Conservation (phyloP, 23 tunicate genomes). For the Oikopleura dioica region DNA sequence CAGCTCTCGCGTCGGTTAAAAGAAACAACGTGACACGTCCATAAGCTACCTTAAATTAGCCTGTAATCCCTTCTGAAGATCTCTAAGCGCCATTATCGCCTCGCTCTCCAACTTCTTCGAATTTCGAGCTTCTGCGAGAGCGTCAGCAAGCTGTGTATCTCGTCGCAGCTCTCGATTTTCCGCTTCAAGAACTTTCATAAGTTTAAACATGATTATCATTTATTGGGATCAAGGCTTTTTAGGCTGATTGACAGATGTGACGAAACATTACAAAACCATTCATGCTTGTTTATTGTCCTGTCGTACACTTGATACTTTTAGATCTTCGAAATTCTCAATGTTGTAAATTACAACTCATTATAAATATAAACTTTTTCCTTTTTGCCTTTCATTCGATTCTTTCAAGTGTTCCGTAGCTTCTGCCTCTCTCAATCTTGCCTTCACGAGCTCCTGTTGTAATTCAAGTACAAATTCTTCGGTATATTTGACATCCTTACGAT, state of each 20-base stretch:
- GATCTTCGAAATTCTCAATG: no score
- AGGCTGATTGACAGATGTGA: no score
- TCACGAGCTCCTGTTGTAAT: constrained; percentile 60
- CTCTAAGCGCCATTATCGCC: background rate
- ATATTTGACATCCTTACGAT: constrained; percentile 12
- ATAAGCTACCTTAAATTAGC: background rate
- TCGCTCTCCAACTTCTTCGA: background rate
- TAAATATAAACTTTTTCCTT: no score
- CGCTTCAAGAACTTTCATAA: background rate
- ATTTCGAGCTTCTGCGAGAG: background rate
- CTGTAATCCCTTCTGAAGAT: background rate
- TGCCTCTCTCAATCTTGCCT: constrained; percentile 24
- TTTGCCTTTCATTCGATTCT: background rate
- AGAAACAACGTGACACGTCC: no score
- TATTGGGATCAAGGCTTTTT: no score
- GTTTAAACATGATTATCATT: no score
- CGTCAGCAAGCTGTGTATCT: constrained; percentile 6
- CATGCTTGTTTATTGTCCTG: no score
- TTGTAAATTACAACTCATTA: no score
- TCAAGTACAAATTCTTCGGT: constrained; percentile 53
- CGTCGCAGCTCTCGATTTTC: background rate
- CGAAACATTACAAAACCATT: no score
- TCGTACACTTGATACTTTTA: no score
- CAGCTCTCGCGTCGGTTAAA: no score
- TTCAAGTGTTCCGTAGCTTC: background rate